Conservation (phyloP, 2,888 invertebrate genomes). For the Chrysina gloriosa region DNA sequence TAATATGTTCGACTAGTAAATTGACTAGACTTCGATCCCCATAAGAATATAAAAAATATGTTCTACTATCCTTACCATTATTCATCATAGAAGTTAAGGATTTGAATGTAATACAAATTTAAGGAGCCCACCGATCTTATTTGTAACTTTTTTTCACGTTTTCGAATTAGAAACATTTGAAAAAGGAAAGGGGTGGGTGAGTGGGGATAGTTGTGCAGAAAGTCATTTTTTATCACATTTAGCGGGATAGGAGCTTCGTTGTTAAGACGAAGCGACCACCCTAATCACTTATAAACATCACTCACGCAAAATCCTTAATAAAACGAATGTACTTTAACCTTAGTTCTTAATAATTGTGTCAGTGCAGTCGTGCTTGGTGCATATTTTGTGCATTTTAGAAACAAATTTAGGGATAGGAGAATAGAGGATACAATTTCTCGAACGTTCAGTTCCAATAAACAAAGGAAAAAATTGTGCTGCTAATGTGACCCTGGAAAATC, state of each 20-base stretch:
- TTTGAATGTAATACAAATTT: slow-evolving; percentile 46
- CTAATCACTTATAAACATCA: slow-evolving; percentile 34
- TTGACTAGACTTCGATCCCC: slow-evolving; percentile 51
- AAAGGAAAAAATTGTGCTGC: slow-evolving; percentile 49
- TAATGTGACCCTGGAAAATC: slow-evolving; percentile 59
- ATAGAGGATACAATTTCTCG: not conserved
- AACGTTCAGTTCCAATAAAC: not conserved
- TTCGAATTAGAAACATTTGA: slow-evolving; percentile 42
- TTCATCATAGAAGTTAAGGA: not conserved
- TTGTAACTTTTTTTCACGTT: slow-evolving; percentile 49
- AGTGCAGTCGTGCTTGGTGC: slow-evolving; percentile 53
- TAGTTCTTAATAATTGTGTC: slow-evolving; percentile 15
- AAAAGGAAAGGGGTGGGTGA: slow-evolving; percentile 52
- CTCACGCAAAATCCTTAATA: slow-evolving; percentile 22
- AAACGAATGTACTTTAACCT: slow-evolving; percentile 5
- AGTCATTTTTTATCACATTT: slow-evolving; percentile 58
- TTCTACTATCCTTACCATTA: not conserved
- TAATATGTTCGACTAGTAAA: slow-evolving; percentile 50
- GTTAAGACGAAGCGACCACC: not conserved
- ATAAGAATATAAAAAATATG: not conserved
- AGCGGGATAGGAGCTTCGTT: slow-evolving; percentile 38
- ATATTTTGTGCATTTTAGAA: slow-evolving; percentile 47
- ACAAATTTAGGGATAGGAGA: slow-evolving; percentile 38
- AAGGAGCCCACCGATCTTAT: slow-evolving; percentile 56
- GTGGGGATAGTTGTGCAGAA: slow-evolving; percentile 56